Conservation (phyloP, 2,797 vertebrate species). For the Halcyon chelicuti region DNA sequence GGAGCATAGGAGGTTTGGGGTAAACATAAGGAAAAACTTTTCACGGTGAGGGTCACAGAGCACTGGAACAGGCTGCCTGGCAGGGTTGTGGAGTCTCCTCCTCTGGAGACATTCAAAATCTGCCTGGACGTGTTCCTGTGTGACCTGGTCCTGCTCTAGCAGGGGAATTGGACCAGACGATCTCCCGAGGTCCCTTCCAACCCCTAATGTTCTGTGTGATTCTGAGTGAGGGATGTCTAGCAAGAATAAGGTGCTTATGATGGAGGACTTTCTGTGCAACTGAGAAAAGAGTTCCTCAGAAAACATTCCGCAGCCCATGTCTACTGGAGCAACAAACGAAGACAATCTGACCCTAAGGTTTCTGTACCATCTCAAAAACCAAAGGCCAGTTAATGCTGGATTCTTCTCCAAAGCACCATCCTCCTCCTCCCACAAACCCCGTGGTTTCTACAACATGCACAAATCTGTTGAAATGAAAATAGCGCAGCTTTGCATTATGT, state of each 20-base stretch:
- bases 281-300: not conserved
- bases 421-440: not conserved
- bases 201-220: no score
- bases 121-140: no score
- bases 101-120: no score
- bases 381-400: not conserved
- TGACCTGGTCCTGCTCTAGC: no score
- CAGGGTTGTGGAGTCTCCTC: no score
- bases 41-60: no score
- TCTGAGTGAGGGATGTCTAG: not conserved
- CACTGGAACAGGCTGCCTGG: no score
- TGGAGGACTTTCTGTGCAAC: not conserved
- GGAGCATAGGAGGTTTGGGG: no score
- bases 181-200: no score
- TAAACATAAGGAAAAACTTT: no score
- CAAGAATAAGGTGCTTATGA: not conserved
- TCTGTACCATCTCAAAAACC: not conserved
- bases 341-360: not conserved
- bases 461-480: slow-evolving; percentile 15
- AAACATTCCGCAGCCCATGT: not conserved
- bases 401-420: not conserved
- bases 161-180: no score
- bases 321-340: not conserved
- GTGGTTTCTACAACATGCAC: not conserved
- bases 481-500: not conserved